Evolutionary conservation across 1,140 invertebrate genomes (phyloP).

Genomic region (Muscidifurax raptorellus): DNA sequence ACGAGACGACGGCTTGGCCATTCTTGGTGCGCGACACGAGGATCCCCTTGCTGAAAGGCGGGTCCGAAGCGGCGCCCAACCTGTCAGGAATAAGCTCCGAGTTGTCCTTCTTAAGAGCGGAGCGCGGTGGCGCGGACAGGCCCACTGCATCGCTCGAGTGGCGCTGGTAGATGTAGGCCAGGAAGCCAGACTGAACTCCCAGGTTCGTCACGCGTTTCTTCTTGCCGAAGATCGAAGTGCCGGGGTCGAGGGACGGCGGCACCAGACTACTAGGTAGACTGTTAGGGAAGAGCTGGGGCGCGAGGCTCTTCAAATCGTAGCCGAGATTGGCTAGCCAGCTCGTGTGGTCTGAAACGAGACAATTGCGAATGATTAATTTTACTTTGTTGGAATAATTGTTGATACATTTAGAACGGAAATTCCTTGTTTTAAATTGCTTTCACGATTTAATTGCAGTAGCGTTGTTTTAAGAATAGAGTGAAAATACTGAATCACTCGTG

Average conservation of each 20-base stretch:
- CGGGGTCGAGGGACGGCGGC: slow-evolving; percentile 77
- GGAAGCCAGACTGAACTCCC: slow-evolving; percentile 86
- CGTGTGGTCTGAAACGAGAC: slow-evolving; percentile 82
- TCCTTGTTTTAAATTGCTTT: too few relatives aligned
- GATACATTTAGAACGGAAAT: not conserved
- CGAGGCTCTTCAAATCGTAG: slow-evolving; percentile 89
- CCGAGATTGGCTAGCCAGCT: slow-evolving; percentile 90
- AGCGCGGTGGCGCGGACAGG: slow-evolving; percentile 83
- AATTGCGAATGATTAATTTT: not conserved
- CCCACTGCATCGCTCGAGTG: slow-evolving; percentile 84
- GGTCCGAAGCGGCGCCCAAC: slow-evolving; percentile 86
- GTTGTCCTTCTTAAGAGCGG: slow-evolving; percentile 84
- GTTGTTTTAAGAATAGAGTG: too few relatives aligned
- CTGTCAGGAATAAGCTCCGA: slow-evolving; percentile 80
- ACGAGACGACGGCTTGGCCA: slow-evolving; percentile 88
- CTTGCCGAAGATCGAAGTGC: slow-evolving; percentile 77
- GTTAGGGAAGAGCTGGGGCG: slow-evolving; percentile 87
- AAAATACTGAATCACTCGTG: too few relatives aligned
- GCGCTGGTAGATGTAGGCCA: slow-evolving; percentile 85
- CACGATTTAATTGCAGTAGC: too few relatives aligned
- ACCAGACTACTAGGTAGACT: slow-evolving; percentile 79
- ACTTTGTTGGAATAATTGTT: too few relatives aligned
- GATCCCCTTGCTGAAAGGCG: slow-evolving; percentile 93
- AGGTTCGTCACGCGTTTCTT: slow-evolving; percentile 73
- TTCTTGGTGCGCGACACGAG: slow-evolving; percentile 87